Percentiles rank a stretch among this genome's conserved stretches.
Evolutionary conservation across 2,888 invertebrate genomes (phyloP).

Genomic region (Lasioglossum marginatum): DNA sequence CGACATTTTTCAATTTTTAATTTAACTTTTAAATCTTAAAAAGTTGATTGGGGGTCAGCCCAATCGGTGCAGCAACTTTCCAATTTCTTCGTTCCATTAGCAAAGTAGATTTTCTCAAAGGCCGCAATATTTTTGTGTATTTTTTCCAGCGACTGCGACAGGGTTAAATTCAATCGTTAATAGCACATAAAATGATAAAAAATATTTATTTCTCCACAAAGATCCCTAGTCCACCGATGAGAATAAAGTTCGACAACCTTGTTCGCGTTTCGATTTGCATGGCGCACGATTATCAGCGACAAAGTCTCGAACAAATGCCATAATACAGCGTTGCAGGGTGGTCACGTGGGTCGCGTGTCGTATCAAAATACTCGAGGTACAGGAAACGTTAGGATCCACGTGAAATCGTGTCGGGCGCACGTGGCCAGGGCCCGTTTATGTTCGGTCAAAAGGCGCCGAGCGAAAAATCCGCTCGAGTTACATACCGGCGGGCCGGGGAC

Average conservation of each 20-base stretch:
- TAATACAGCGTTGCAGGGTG: conserved; percentile 13
- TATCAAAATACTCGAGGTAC: neutral
- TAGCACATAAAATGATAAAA: too few species aligned
- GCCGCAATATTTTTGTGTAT: too few species aligned
- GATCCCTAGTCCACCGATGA: neutral
- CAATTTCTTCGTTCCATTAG: too few species aligned
- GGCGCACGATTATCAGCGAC: conserved; percentile 37
- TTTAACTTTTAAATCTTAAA: too few species aligned
- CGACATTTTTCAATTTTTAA: too few species aligned
- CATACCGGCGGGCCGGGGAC: conserved; percentile 21
- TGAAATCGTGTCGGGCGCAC: conserved; percentile 41
- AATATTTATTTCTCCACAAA: too few species aligned
- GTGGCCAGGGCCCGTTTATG: conserved; percentile 17
- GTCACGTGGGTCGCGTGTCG: neutral
- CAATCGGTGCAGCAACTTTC: too few species aligned
- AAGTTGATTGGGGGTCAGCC: too few species aligned
- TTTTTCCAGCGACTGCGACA: too few species aligned
- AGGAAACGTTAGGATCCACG: conserved; percentile 28
- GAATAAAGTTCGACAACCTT: neutral
- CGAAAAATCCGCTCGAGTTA: conserved; percentile 36
- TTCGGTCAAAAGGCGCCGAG: conserved; percentile 22
- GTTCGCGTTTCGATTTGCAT: conserved; percentile 31
- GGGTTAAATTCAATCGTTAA: too few species aligned
- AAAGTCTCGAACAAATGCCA: conserved; percentile 38
- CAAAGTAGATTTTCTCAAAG: too few species aligned